Conservation (phyloP, 2,797 vertebrate species). For the Cyclura pinguis region DNA sequence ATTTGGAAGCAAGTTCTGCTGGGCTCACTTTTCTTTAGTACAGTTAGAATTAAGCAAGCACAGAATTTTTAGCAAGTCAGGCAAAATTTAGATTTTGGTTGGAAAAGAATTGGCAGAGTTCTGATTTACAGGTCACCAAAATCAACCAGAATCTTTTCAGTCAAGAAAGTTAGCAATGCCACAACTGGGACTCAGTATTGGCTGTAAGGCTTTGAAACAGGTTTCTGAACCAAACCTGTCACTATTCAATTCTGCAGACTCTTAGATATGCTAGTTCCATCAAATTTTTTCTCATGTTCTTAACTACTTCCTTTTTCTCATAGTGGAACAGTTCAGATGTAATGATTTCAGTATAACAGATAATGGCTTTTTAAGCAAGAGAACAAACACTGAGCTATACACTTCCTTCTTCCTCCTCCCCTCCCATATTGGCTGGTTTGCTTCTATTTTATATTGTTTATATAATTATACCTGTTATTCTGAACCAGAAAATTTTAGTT, state of each 20-base stretch:
- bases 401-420: background rate
- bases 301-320: background rate
- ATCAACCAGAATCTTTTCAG: background rate
- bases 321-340: background rate
- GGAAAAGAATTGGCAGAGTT: background rate
- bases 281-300: background rate
- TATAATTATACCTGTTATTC: background rate
- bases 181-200: too few relatives aligned
- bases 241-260: background rate
- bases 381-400: background rate
- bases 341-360: background rate
- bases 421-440: background rate
- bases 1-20: background rate
- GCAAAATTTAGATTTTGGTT: background rate
- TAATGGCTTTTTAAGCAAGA: background rate
- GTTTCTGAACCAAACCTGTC: background rate
- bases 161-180: background rate
- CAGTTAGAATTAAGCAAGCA: background rate
- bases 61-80: background rate
- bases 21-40: background rate
- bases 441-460: background rate
- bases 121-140: background rate
- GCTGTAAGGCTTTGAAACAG: background rate
- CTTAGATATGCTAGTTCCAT: background rate
- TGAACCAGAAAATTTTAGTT: background rate